These are phyloP conservation scores for Gymnobelideus leadbeateri DNA, from an alignment of 2,113 vertebrate genomes.

Conservation along the genomic window DNA sequence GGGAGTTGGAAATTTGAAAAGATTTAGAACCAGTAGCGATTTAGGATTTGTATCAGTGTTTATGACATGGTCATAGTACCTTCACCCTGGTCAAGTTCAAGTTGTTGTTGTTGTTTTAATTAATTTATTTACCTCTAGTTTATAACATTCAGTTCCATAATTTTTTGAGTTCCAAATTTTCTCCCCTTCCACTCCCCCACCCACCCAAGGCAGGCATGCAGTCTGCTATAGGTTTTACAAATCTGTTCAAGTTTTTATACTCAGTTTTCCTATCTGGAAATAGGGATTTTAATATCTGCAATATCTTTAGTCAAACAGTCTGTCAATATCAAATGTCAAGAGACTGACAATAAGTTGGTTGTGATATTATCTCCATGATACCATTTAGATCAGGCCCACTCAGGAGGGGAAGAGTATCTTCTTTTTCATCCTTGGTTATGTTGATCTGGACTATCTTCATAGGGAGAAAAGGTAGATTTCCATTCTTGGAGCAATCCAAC, in stretches of 20 bases:
- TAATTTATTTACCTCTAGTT: too few species aligned
- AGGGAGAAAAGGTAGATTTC: neutral
- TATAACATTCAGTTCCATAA: too few species aligned
- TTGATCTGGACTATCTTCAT: neutral
- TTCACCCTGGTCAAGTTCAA: neutral
- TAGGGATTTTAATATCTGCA: too few species aligned
- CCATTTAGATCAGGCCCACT: neutral
- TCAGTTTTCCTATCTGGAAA: neutral
- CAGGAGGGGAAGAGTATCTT: neutral
- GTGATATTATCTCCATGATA: neutral
- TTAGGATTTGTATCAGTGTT: neutral
- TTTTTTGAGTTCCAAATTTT: too few species aligned
- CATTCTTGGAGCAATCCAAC: neutral
- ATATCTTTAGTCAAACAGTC: neutral
- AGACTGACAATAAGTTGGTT: neutral
- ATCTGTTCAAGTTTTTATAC: neutral
- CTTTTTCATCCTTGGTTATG: neutral
- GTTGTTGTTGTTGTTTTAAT: too few species aligned
- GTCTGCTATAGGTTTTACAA: too few species aligned
- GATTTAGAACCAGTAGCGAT: neutral
- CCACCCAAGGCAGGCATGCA: too few species aligned
- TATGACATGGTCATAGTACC: neutral
- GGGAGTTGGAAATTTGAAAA: neutral
- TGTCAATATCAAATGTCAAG: neutral
- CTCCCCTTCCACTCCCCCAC: too few species aligned